Evolutionary conservation across 1,140 invertebrate species (phyloP), one percentile per base, ranked within the genome.

Genomic region (Eueides isabella): DNA sequence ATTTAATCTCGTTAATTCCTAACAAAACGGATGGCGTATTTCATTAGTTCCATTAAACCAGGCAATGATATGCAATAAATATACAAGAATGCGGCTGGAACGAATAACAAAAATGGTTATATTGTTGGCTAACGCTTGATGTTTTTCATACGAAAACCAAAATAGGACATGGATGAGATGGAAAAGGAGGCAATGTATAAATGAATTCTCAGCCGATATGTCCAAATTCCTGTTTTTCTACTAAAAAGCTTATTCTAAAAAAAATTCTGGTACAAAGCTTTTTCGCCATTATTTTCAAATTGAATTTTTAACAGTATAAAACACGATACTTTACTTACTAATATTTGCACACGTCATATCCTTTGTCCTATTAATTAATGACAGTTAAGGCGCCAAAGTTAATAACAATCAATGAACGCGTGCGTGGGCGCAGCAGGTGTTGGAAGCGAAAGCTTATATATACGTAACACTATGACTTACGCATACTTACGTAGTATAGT

Each of bases 391-490:
- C 70, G 75, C 38, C 62, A 66, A 38, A 38, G 26, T 69, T 79
- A 79, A 77, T 77, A 75, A 72, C 35, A 28, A 38, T 44, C 72
- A 79, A 79, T 76, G 41, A 64, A 41, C 35, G 64, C 55, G n/a
- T 72, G 78, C 68, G 75, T 80, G 68, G 75, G 72, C 55, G 69
- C 33, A 71, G 74, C 78, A 79, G 77, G 74, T 79, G 77, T 19
- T 4, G n/a, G 19, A n/a, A 29, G 28, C 19, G 28, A 64, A 55
- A 74, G 72, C 5, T 38, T 38, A 38, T 16, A 33, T 2, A 33
- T 33, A 33, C 11, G 31, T 11, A 33, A 9, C 7, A 1, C 6
- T 33, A 33, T 33, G 5, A 6, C 0, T 31, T 31, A 31, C 30
- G 30, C 7, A 31, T 31, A 2, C 7, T 6, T 31, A 31, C 7